Base-by-base conservation (phyloP, 2,888 invertebrate genomes). In the Drosophila nr. perissopoda region DNA sequence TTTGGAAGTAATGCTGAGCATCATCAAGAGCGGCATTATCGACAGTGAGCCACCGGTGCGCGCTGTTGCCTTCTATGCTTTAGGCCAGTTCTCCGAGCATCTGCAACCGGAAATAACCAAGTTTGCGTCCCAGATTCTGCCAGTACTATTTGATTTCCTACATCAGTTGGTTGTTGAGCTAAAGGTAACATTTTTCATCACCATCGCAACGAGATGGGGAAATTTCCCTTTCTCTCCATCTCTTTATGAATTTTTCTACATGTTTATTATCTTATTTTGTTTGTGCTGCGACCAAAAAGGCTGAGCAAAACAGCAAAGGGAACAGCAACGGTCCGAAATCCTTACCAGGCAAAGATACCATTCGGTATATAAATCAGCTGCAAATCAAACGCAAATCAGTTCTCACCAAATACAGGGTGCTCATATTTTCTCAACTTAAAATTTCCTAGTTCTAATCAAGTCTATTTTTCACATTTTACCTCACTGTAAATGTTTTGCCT, bases 21-120 rank as follows among this genome's bases (percentile, higher is more conserved):
- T 95, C 80, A 95, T 96, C 18, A 95, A 95, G 90, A 94, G 94
- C 66, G 97, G 97, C 27, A 95, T 97, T 56, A 94, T 94, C 42
- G 96, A 96, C 92, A 92, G 94, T 0, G 94, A 94, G 70, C 93
- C 95, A 0, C 93, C 95, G 11, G 96, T 97, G 7, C 94, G 96
- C 57, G 96, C 96, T 92, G 95, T 96, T 1, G 96, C 97, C 0
- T 94, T 97, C 54, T 97, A 96, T 93, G 96, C 97, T 0, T 93
- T 97, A 6, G 97, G 97, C 0, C 97, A 97, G 92, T 97, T 97
- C 92, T 95, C 97, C 0, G 97, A 97, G 91, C 95, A 96, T 93
- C 93, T 97, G 56, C 97, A 96, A 94, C 97, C 97, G 4, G 96
- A 96, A 76, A 96, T 97, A 70, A 96, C 96, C 76, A 95, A 95